phyloP scores from a whole-genome alignment of 1,140 invertebrate genomes.

The Tribolium castaneum region DNA sequence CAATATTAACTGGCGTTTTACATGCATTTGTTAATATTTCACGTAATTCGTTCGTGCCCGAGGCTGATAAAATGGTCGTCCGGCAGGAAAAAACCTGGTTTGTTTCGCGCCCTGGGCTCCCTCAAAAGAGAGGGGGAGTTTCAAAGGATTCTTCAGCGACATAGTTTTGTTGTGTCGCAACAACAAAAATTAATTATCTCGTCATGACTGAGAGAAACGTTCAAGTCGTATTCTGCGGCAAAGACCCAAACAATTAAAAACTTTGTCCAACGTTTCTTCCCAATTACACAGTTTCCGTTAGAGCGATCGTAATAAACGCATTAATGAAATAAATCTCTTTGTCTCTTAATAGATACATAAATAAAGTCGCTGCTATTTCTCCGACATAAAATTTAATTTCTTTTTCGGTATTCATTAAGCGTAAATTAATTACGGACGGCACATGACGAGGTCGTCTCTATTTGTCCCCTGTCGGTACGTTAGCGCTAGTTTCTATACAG shows the following conservation, averaged over 20 bases:
- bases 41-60: conserved; percentile 22
- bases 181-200: conserved; percentile 26
- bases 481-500: neutral
- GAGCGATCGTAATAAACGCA: conserved; percentile 7
- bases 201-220: conserved; percentile 5
- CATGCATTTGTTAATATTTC: conserved; percentile 31
- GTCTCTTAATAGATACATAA: conserved; percentile 10
- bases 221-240: neutral
- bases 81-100: neutral
- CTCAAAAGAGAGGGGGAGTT: neutral
- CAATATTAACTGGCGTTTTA: conserved; percentile 28
- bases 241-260: conserved; percentile 20
- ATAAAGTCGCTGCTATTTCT: neutral
- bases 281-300: neutral
- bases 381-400: too few species aligned
- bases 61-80: neutral
- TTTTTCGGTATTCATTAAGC: too few species aligned
- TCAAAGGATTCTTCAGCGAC: conserved; percentile 11
- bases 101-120: neutral
- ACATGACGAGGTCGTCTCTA: neutral
- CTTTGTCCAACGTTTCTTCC: neutral
- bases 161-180: neutral
- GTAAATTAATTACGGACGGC: conserved; percentile 2
- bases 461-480: neutral
- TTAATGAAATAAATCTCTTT: neutral